Conservation (phyloP, 2,888 invertebrate genomes). For the Trissoscelio sp. region DNA sequence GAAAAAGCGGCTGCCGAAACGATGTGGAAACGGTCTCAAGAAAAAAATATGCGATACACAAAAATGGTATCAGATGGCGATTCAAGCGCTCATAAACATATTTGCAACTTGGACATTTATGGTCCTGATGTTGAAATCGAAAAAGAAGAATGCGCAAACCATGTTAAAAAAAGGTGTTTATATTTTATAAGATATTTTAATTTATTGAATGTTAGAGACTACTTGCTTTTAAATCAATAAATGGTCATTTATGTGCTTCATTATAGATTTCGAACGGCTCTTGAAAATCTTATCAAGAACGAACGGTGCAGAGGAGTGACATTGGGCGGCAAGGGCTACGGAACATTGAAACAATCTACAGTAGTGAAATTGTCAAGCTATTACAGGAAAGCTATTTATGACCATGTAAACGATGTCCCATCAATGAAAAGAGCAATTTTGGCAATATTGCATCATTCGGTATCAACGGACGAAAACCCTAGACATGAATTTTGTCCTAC, state of each 20-base stretch:
- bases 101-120: neutral
- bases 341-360: constrained; percentile 44
- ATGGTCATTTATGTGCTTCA: too few species aligned
- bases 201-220: too few species aligned
- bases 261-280: constrained; percentile 32
- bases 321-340: constrained; percentile 39
- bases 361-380: constrained; percentile 49
- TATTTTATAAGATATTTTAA: too few species aligned
- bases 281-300: constrained; percentile 19
- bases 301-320: constrained; percentile 29
- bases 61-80: neutral
- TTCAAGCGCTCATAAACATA: neutral
- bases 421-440: constrained; percentile 45
- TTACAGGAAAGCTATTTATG: constrained; percentile 56
- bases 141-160: constrained; percentile 56
- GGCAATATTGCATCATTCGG: constrained; percentile 56
- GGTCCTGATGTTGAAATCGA: neutral
- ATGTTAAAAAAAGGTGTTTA: constrained; percentile 71
- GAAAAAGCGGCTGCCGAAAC: neutral
- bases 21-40: neutral
- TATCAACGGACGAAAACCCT: constrained; percentile 51
- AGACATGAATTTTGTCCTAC: constrained; percentile 45
- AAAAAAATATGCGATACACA: neutral
- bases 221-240: too few species aligned
- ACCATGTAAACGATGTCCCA: constrained; percentile 31